Conservation (phyloP, 2,888 invertebrate species). For the Drosophila stalkeri region DNA sequence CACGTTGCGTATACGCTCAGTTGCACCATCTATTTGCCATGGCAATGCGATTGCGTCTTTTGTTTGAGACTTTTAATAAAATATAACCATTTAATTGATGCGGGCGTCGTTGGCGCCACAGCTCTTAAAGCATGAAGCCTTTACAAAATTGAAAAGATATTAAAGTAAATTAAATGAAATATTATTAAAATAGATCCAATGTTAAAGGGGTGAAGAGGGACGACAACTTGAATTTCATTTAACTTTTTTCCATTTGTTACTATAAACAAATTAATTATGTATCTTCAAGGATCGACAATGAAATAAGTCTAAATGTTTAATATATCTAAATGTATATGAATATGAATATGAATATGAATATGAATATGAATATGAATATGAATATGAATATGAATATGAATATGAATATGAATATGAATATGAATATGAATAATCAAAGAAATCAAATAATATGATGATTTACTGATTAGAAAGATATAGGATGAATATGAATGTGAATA, state of each 20-base stretch:
- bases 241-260: background rate
- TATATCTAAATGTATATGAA: too few relatives aligned
- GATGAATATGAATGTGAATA: too few relatives aligned
- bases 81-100: conserved; percentile 74
- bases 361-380: too few relatives aligned
- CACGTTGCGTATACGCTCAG: conserved; percentile 81
- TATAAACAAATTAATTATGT: background rate
- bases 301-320: too few relatives aligned
- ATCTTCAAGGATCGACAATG: background rate
- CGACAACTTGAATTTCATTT: background rate
- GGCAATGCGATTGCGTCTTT: conserved; percentile 66
- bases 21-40: conserved; percentile 78
- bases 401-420: too few relatives aligned
- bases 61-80: conserved; percentile 72
- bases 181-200: background rate
- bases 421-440: too few relatives aligned
- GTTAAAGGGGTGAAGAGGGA: background rate
- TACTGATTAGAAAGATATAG: too few relatives aligned
- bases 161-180: background rate
- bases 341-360: too few relatives aligned
- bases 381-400: too few relatives aligned
- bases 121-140: conserved; percentile 5
- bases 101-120: conserved; percentile 18
- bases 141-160: background rate
- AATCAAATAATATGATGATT: too few relatives aligned